Percentiles rank a stretch among this genome's conserved stretches.
Conservation (phyloP, 2,113 vertebrate genomes). For the Todiramphus chloris region DNA sequence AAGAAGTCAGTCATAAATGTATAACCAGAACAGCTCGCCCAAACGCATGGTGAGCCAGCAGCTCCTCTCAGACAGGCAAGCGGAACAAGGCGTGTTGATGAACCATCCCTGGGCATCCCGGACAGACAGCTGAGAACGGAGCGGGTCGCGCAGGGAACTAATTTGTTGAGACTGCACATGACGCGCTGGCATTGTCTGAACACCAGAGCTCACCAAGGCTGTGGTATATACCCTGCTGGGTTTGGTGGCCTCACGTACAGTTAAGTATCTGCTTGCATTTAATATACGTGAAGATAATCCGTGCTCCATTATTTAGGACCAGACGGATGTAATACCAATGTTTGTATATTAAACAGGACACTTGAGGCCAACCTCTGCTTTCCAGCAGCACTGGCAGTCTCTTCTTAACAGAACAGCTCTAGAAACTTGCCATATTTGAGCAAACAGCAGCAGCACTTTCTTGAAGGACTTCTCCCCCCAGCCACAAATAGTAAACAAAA, state of each 20-base stretch:
- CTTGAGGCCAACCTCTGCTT: neutral
- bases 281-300: neutral
- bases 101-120: neutral
- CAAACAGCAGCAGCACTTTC: neutral
- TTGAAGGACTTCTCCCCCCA: too few species aligned
- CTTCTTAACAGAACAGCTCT: neutral
- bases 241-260: neutral
- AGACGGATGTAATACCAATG: neutral
- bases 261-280: neutral
- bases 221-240: neutral
- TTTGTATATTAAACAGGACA: neutral
- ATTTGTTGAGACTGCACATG: neutral
- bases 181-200: neutral
- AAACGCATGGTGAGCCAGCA: neutral
- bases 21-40: neutral
- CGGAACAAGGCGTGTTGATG: neutral
- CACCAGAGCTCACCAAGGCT: neutral
- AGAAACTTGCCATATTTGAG: neutral
- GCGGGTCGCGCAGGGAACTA: neutral
- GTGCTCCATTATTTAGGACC: neutral
- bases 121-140: neutral
- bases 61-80: neutral
- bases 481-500: neutral
- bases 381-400: neutral
- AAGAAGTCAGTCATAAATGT: neutral